Percentiles rank a stretch among this genome's conserved stretches.
These are phyloP conservation scores for Cyanistes caeruleus DNA, from an alignment of 2,113 vertebrate species.

Conservation along the genomic window DNA sequence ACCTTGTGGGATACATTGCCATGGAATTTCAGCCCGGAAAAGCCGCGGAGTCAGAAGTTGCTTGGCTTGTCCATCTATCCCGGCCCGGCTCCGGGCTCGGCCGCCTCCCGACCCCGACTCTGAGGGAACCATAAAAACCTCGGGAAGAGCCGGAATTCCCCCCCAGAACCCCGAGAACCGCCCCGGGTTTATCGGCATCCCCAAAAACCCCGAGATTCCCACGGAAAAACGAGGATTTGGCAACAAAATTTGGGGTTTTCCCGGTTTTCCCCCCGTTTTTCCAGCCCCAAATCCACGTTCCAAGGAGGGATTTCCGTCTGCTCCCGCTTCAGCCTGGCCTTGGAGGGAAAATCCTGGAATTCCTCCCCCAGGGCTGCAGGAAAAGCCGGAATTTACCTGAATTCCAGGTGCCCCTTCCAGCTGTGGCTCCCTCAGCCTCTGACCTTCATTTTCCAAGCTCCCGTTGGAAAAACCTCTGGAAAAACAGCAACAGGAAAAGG, in stretches of 20 bases:
- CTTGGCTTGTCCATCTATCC: constrained; percentile 36
- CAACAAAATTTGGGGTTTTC: background rate
- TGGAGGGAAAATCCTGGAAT: background rate
- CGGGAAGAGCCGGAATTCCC: background rate
- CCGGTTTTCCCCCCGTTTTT: background rate
- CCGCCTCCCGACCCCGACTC: background rate
- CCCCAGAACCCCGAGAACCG: fast-evolving
- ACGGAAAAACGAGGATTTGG: background rate
- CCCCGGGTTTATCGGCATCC: too few relatives aligned
- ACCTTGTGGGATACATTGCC: constrained; percentile 54
- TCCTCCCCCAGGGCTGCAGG: background rate
- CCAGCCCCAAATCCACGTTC: background rate
- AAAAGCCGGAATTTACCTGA: background rate
- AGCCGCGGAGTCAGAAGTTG: background rate
- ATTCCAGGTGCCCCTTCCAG: background rate
- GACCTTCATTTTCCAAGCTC: too few relatives aligned
- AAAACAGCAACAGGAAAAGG: too few relatives aligned
- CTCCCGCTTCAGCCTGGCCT: background rate
- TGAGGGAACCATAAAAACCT: background rate
- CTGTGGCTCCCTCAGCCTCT: too few relatives aligned
- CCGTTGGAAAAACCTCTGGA: too few relatives aligned
- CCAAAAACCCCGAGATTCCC: background rate
- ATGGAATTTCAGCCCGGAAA: background rate
- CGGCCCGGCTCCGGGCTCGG: constrained; percentile 3
- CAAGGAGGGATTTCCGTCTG: too few relatives aligned